A percentile compares a stretch with the other conserved stretches of the same genome.
Evolutionary conservation across 2,888 invertebrate species (phyloP).

Genomic region (Lasioglossum vierecki): DNA sequence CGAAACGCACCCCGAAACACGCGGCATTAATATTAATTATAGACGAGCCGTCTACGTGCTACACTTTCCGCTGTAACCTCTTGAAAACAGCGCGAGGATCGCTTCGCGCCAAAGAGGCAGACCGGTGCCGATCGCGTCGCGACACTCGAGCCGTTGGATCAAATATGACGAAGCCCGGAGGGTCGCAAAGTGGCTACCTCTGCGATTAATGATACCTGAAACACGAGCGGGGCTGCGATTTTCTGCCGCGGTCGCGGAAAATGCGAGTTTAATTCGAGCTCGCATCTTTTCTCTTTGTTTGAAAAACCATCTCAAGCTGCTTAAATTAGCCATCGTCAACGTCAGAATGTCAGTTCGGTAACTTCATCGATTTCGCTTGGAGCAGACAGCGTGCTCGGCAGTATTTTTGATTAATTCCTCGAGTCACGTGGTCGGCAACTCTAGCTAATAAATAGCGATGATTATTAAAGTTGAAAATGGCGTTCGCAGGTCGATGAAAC

Average conservation of each 20-base stretch:
- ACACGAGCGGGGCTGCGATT: not conserved
- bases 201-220: slow-evolving; percentile 62
- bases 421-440: not conserved
- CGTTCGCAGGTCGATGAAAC: not conserved
- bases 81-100: slow-evolving; percentile 10
- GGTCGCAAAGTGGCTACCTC: slow-evolving; percentile 46
- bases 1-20: slow-evolving; percentile 64
- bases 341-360: not conserved
- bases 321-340: not conserved
- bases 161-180: slow-evolving; percentile 41
- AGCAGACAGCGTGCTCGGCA: not conserved
- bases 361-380: not conserved
- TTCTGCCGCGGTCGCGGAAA: not conserved
- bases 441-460: not conserved
- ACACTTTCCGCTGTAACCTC: slow-evolving; percentile 47
- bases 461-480: not conserved
- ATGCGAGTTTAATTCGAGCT: not conserved
- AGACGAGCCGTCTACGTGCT: slow-evolving; percentile 34
- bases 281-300: not conserved
- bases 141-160: slow-evolving; percentile 39
- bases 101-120: not conserved
- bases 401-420: not conserved
- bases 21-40: slow-evolving; percentile 79
- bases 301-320: not conserved
- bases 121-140: slow-evolving; percentile 10